phyloP scores from a whole-genome alignment of 2,113 vertebrate species.

The Arenaria interpres region DNA sequence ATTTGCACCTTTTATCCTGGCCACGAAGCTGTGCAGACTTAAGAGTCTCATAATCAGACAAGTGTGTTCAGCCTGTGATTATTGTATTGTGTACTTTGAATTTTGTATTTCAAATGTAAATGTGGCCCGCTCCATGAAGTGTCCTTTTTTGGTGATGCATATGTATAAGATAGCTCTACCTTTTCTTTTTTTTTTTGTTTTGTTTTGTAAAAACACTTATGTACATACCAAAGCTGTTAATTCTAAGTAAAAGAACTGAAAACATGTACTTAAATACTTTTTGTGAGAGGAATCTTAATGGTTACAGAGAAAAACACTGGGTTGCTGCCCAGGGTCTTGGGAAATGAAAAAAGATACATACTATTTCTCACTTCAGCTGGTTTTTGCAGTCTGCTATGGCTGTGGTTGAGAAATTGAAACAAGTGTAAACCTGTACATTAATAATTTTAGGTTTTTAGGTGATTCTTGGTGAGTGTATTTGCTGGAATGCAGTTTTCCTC shows the following conservation, averaged over 20 bases:
- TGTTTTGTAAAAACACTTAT: not conserved
- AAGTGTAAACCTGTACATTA: not conserved
- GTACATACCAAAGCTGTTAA: accelerated
- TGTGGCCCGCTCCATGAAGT: not conserved
- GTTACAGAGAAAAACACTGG: not conserved
- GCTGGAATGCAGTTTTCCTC: not conserved
- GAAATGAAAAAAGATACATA: not conserved
- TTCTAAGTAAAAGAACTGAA: not conserved
- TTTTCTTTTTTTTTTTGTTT: not conserved
- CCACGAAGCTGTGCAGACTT: accelerated
- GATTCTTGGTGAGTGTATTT: not conserved
- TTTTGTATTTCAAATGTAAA: not conserved
- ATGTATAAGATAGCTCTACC: not conserved
- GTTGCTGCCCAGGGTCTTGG: not conserved
- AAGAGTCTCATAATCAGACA: not conserved
- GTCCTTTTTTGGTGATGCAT: not conserved
- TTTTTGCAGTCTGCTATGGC: not conserved
- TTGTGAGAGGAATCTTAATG: not conserved
- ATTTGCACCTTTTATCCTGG: not conserved
- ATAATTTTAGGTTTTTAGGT: not conserved
- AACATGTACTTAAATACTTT: accelerated
- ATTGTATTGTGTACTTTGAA: not conserved
- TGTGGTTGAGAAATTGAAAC: not conserved
- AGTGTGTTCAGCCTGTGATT: not conserved
- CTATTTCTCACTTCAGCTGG: not conserved